Percentiles rank a stretch among this genome's conserved stretches.
Conservation (phyloP, 1,140 invertebrate species). For the Plectrocnemia conspersa region DNA sequence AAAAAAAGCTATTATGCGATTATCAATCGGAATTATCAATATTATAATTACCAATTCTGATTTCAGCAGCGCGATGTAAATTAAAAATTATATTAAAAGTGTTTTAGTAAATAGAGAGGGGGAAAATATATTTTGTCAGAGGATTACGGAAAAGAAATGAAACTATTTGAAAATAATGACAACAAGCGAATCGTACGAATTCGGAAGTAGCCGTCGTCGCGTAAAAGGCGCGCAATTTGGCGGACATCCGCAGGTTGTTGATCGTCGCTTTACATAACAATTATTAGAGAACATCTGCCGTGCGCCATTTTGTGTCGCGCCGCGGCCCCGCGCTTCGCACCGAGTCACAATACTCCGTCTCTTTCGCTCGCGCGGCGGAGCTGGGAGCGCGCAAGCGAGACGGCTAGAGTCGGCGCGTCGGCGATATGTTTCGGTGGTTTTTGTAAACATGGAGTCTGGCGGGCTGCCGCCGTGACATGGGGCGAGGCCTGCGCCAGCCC, state of each 20-base stretch:
- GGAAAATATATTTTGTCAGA: too few species aligned
- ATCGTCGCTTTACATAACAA: slow-evolving; percentile 16
- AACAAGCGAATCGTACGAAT: too few species aligned
- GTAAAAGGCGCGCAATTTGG: too few species aligned
- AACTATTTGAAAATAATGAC: too few species aligned
- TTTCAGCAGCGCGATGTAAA: too few species aligned
- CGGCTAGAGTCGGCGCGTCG: not conserved
- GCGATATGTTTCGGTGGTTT: not conserved
- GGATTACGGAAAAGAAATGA: too few species aligned
- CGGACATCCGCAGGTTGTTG: not conserved
- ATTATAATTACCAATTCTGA: too few species aligned
- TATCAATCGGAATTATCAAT: too few species aligned
- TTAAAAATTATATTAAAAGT: too few species aligned
- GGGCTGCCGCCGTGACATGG: not conserved
- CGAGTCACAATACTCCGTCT: not conserved
- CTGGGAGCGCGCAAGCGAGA: not conserved
- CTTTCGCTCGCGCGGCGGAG: not conserved
- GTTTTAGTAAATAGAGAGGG: too few species aligned
- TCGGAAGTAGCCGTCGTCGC: too few species aligned
- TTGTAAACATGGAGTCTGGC: not conserved
- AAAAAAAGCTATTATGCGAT: too few species aligned
- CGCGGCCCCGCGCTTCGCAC: slow-evolving; percentile 1
- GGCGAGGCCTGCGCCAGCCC: not conserved
- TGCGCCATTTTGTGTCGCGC: slow-evolving; percentile 32
- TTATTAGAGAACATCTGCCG: slow-evolving; percentile 30